A percentile compares a stretch with the other conserved stretches of the same genome.
These are phyloP conservation scores for Parotocinclus haroldoi DNA, from an alignment of 2,797 vertebrate genomes.

Conservation along the genomic window DNA sequence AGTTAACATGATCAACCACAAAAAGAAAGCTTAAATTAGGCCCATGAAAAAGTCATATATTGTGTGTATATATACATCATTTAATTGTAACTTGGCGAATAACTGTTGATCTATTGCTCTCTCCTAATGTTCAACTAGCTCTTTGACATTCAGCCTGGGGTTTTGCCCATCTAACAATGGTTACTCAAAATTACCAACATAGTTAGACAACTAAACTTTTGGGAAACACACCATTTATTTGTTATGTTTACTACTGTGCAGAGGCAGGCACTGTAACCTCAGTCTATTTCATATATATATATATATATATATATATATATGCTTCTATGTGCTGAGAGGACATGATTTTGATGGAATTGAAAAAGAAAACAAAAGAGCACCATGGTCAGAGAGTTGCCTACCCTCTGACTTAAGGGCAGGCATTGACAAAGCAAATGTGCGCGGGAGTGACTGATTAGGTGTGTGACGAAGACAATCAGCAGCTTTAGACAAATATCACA, in stretches of 20 bases:
- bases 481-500: constrained; percentile 44
- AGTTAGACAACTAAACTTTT: too few species aligned
- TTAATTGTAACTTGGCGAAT: too few species aligned
- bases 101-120: too few species aligned
- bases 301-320: too few species aligned
- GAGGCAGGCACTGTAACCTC: constrained; percentile 55
- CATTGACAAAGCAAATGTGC: constrained; percentile 52
- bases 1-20: too few species aligned
- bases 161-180: too few species aligned
- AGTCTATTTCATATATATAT: constrained; percentile 55
- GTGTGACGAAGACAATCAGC: constrained; percentile 9
- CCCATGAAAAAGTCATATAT: too few species aligned
- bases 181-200: too few species aligned
- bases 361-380: constrained; percentile 62
- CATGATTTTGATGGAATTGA: constrained; percentile 55
- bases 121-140: too few species aligned
- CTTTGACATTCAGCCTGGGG: too few species aligned
- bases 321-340: constrained; percentile 60
- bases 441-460: constrained; percentile 31
- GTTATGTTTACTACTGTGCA: constrained; percentile 50
- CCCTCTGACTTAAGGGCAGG: constrained; percentile 55
- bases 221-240: constrained; percentile 27
- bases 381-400: constrained; percentile 30
- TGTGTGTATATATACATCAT: too few species aligned
- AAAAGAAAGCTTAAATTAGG: too few species aligned